phyloP scores from a whole-genome alignment of 2,113 vertebrate species.

The Pithys albifrons region DNA sequence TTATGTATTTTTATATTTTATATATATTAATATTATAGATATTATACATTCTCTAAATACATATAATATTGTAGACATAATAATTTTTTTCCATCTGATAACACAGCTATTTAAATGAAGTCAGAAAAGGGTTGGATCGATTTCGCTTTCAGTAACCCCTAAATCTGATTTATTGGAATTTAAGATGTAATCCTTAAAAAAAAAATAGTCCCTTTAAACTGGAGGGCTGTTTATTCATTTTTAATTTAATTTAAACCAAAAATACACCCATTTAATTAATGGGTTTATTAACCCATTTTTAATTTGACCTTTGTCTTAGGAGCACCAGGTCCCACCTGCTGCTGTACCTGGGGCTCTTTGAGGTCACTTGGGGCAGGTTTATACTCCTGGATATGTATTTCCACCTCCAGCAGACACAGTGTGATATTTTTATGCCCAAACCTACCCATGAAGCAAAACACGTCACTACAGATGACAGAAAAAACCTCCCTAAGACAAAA shows the following conservation, averaged over 20 bases:
- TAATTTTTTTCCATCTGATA: conserved; percentile 61
- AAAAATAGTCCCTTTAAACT: conserved; percentile 67
- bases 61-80: background rate
- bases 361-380: background rate
- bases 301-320: conserved; percentile 75
- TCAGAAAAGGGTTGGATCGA: conserved; percentile 79
- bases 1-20: too few relatives aligned
- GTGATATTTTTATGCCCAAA: background rate
- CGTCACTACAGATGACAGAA: background rate
- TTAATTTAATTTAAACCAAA: conserved; percentile 1
- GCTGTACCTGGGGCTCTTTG: background rate
- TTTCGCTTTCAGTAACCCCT: conserved; percentile 80
- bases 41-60: background rate
- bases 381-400: background rate
- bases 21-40: too few relatives aligned
- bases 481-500: background rate
- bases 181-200: conserved; percentile 78
- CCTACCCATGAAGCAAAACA: background rate
- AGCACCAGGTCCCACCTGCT: background rate
- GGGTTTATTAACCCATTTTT: conserved; percentile 69
- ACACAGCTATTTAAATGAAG: conserved; percentile 75
- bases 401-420: rapidly evolving
- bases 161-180: conserved; percentile 84
- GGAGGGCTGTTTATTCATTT: conserved; percentile 67
- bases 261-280: too few relatives aligned